Evolutionary conservation across 2,797 vertebrate genomes (phyloP), one percentile per base, ranked within the genome.

Genomic region (Gephyroberyx darwinii): DNA sequence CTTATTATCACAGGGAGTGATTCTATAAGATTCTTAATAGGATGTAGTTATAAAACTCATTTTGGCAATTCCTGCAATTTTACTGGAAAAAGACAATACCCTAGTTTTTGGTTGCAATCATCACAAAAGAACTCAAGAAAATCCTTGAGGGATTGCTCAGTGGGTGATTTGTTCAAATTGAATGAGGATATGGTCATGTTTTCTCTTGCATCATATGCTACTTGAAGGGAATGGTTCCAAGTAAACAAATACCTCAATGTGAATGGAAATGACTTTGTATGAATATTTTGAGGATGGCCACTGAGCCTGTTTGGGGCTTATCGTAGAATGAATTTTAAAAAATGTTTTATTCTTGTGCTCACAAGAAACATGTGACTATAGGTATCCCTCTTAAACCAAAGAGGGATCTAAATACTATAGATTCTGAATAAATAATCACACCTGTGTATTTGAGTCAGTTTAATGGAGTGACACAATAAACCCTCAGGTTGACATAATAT

Each of bases 381-480:
- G 5, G 26, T 31, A 54, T 26, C 5, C 22, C 22, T 53, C 13
- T 55, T 22, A 33, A 20, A 41, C 5, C 19, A 12, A 30, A 14
- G 10, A 53, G 13, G 53, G 53, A 12, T 52, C 4, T 20, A 8
- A 52, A 22, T 52, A 22, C 50, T 61, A 6, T 16, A 31, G 12
- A 5, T 53, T 65, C n/a, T 12, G 52, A 54, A 65, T 43, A 65
- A 55, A 26, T n/a, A 45, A 26, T 4, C 14, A 41, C 20, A 6
- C 5, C 16, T 41, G 20, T 39, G 20, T 65, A 30, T 66, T 60
- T 65, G 4, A 70, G 30, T 72, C 14, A 20, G 16, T 86, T 81
- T 76, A 81, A 52, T 79, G 41, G 13, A 43, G 41, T 39, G 14
- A 69, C 41, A 53, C 65, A 51, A 47, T 60, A 55, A 68, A 54